A percentile compares a stretch with the other conserved stretches of the same genome.
Evolutionary conservation across 2,113 vertebrate genomes (phyloP).

Genomic region (Parus major): DNA sequence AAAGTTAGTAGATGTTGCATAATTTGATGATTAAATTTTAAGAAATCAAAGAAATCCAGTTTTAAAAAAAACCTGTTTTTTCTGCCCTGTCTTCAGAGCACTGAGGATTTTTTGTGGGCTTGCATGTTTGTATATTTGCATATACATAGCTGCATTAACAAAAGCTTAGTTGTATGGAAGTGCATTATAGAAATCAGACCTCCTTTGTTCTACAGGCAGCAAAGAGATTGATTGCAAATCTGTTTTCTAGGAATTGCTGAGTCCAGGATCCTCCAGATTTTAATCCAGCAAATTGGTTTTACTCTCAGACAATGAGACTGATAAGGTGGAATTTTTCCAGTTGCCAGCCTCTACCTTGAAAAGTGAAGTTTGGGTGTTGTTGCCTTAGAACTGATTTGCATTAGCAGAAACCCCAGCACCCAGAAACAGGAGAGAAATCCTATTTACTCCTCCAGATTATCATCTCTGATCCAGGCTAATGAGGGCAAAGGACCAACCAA

Average conservation of each 20-base stretch:
- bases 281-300: background rate
- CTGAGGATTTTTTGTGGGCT: background rate
- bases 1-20: background rate
- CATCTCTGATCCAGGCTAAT: background rate
- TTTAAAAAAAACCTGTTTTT: background rate
- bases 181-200: background rate
- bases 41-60: background rate
- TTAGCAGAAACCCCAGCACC: background rate
- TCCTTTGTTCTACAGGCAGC: background rate
- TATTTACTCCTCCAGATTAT: background rate
- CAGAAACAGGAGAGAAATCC: background rate
- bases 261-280: background rate
- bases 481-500: background rate
- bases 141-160: background rate
- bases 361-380: background rate
- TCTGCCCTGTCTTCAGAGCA: background rate
- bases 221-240: background rate
- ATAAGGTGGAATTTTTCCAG: background rate
- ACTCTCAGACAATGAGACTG: background rate
- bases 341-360: background rate
- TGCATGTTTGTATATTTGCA: background rate
- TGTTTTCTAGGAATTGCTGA: background rate
- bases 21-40: background rate
- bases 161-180: rapidly evolving
- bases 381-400: background rate